These are phyloP conservation scores for Drosophila willistoni DNA, from an alignment of 1,140 invertebrate genomes.

Conservation along the genomic window DNA sequence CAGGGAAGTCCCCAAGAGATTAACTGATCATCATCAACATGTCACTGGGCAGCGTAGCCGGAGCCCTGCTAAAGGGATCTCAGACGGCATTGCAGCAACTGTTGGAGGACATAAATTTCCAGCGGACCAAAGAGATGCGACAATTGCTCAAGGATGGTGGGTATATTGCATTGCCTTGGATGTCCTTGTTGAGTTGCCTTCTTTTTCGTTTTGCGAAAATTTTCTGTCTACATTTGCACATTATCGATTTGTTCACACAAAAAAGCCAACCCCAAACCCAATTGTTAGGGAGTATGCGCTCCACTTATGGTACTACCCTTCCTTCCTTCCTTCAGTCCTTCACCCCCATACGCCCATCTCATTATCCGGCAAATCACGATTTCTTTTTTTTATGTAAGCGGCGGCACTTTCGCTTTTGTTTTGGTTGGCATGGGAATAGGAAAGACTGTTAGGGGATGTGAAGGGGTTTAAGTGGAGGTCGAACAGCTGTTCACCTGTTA, in stretches of 20 bases:
- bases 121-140: slow-evolving; percentile 94
- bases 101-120: slow-evolving; percentile 95
- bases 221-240: slow-evolving; percentile 75
- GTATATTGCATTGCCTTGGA: slow-evolving; percentile 38
- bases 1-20: slow-evolving; percentile 18
- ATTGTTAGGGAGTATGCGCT: slow-evolving; percentile 10
- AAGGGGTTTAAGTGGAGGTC: neutral
- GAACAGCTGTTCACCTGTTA: slow-evolving; percentile 55
- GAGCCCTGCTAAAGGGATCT: slow-evolving; percentile 85
- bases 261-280: slow-evolving; percentile 44
- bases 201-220: slow-evolving; percentile 38
- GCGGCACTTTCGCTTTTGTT: slow-evolving; percentile 47
- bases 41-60: slow-evolving; percentile 86
- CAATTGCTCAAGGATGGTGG: slow-evolving; percentile 93
- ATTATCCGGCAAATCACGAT: slow-evolving; percentile 11
- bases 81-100: slow-evolving; percentile 91
- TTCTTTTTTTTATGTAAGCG: slow-evolving; percentile 40
- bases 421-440: neutral
- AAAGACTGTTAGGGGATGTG: no score
- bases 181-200: neutral
- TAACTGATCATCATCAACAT: slow-evolving; percentile 67
- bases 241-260: slow-evolving; percentile 75
- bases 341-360: neutral
- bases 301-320: neutral
- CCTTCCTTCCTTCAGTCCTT: neutral